These are phyloP conservation scores for Boloria euphrosyne DNA, from an alignment of 2,888 invertebrate genomes.

Conservation along the genomic window DNA sequence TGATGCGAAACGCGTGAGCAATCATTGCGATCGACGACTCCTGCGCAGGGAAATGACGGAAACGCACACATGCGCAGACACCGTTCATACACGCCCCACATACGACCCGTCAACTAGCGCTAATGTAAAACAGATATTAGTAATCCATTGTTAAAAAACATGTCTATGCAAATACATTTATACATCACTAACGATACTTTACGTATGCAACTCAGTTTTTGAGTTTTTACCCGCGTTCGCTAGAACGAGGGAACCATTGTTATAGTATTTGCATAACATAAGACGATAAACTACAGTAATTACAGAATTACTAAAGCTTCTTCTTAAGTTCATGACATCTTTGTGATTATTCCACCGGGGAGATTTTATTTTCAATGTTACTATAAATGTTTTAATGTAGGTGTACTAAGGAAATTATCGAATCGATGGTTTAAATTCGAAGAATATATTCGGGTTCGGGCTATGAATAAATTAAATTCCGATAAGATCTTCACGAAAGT, in stretches of 20 bases:
- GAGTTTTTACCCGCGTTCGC: constrained; percentile 49
- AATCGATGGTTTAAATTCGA: constrained; percentile 7
- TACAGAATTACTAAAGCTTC: constrained; percentile 17
- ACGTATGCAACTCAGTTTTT: constrained; percentile 56
- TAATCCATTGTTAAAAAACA: constrained; percentile 68
- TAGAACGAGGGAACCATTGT: constrained; percentile 35
- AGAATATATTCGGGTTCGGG: constrained; percentile 10
- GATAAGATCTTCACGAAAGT: constrained; percentile 64
- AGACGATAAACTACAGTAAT: constrained; percentile 22
- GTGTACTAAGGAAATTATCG: neutral
- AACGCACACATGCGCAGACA: constrained; percentile 53
- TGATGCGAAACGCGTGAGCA: constrained; percentile 81
- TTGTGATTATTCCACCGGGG: constrained; percentile 4
- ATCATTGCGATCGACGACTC: constrained; percentile 77
- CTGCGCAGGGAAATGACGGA: constrained; percentile 75
- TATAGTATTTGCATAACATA: constrained; percentile 27
- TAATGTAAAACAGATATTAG: constrained; percentile 48
- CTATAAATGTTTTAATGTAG: neutral
- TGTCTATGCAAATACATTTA: constrained; percentile 70
- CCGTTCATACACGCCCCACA: constrained; percentile 39
- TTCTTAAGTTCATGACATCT: constrained; percentile 13
- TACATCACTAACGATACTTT: constrained; percentile 54
- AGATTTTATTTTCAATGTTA: constrained; percentile 1
- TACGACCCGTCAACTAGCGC: constrained; percentile 38
- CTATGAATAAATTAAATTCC: constrained; percentile 42